These are phyloP conservation scores for Zosterops hypoxanthus DNA, from an alignment of 2,113 vertebrate species.

Conservation along the genomic window DNA sequence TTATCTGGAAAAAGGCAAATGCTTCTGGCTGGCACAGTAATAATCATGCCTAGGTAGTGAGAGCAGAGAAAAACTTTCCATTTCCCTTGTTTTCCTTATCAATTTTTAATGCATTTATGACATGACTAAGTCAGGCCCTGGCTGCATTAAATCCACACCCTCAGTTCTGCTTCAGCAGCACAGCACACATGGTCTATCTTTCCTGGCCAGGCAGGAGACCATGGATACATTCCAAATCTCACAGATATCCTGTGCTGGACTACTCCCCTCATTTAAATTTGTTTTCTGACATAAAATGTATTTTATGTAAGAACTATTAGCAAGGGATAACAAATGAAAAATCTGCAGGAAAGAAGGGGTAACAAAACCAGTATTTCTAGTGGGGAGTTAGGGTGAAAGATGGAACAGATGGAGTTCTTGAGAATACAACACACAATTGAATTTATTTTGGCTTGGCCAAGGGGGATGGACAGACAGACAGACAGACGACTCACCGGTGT, in stretches of 20 bases:
- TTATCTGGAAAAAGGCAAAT: not conserved
- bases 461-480: not conserved
- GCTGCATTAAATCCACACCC: not conserved
- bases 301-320: not conserved
- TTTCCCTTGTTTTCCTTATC: not conserved
- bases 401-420: not conserved
- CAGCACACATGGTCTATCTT: not conserved
- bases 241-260: not conserved
- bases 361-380: not conserved
- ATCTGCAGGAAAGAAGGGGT: not conserved
- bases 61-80: not conserved
- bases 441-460: not conserved
- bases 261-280: not conserved
- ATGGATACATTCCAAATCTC: not conserved
- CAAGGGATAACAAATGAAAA: rapidly evolving
- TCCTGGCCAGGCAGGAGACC: not conserved
- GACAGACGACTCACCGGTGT: constrained; percentile 69
- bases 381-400: not conserved
- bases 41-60: not conserved
- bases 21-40: not conserved
- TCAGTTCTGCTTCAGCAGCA: not conserved
- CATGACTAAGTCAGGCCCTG: not conserved
- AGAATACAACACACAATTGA: not conserved
- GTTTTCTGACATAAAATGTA: not conserved
- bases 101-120: not conserved